A percentile compares a stretch with the other conserved stretches of the same genome.
Conservation (phyloP, 2,797 vertebrate species). For the Gorsachius magnificus region DNA sequence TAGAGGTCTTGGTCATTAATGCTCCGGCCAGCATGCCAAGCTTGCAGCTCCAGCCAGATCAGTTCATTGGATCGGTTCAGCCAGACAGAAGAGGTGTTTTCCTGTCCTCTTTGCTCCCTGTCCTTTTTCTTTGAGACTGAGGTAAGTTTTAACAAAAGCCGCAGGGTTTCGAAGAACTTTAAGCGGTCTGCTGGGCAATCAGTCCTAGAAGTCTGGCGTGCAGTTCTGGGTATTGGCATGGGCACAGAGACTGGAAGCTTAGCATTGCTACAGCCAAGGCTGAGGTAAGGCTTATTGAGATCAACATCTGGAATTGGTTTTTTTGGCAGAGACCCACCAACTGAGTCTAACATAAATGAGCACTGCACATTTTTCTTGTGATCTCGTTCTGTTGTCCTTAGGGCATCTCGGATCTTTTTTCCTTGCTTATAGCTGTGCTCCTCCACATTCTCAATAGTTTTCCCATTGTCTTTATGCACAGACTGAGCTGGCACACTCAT, state of each 20-base stretch:
- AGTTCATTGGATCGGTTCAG: constrained; percentile 92
- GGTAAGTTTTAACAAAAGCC: constrained; percentile 96
- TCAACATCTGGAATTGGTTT: constrained; percentile 88
- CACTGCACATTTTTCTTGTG: constrained; percentile 93
- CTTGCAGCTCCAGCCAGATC: constrained; percentile 98
- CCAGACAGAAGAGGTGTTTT: constrained; percentile 90
- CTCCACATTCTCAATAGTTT: constrained; percentile 80
- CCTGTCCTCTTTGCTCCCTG: constrained; percentile 93
- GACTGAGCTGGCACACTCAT: constrained; percentile 73
- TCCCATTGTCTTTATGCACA: constrained; percentile 80
- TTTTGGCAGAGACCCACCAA: constrained; percentile 87
- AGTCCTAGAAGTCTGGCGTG: constrained; percentile 95
- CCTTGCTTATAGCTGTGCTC: constrained; percentile 90
- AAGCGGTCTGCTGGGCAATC: constrained; percentile 97
- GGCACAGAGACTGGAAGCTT: constrained; percentile 93
- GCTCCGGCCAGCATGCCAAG: constrained; percentile 95
- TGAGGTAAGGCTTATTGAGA: constrained; percentile 97
- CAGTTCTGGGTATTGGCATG: constrained; percentile 86
- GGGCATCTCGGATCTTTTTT: constrained; percentile 87
- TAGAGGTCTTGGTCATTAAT: constrained; percentile 94
- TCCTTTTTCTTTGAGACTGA: constrained; percentile 99
- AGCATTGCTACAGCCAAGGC: constrained; percentile 91
- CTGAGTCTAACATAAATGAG: constrained; percentile 92
- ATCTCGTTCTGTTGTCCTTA: constrained; percentile 91
- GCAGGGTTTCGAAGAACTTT: constrained; percentile 97